Percentiles rank a stretch among this genome's conserved stretches.
Conservation (phyloP, 1,140 invertebrate genomes). For the Ceratosolen fusciceps region DNA sequence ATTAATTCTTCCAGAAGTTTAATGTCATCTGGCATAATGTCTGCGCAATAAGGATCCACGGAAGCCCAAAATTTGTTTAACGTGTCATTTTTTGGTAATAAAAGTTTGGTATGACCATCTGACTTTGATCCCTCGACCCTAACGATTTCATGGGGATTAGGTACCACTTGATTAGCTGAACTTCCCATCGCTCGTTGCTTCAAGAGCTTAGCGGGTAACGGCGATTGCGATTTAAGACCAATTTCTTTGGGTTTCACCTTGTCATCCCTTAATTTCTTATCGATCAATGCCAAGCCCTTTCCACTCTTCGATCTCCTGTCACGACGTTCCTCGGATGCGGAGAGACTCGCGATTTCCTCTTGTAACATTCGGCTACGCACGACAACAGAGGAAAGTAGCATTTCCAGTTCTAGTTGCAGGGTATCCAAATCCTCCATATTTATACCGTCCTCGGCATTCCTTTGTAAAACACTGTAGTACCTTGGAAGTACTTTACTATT, state of each 20-base stretch:
- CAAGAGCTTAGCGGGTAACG: slow-evolving; percentile 63
- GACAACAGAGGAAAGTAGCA: slow-evolving; percentile 84
- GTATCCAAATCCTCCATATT: slow-evolving; percentile 88
- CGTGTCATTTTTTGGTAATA: slow-evolving; percentile 89
- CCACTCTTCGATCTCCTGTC: slow-evolving; percentile 76
- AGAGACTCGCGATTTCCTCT: slow-evolving; percentile 80
- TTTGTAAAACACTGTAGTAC: slow-evolving; percentile 73
- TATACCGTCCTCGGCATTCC: slow-evolving; percentile 76
- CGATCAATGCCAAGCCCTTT: slow-evolving; percentile 66
- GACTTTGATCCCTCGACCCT: slow-evolving; percentile 76
- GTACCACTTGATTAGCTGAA: slow-evolving; percentile 63
- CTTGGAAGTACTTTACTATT: slow-evolving; percentile 73
- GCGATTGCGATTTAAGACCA: slow-evolving; percentile 63
- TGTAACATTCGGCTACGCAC: slow-evolving; percentile 83
- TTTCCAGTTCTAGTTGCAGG: slow-evolving; percentile 90
- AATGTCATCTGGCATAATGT: slow-evolving; percentile 89
- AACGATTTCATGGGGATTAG: slow-evolving; percentile 66
- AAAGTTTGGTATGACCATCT: slow-evolving; percentile 75
- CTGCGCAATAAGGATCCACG: slow-evolving; percentile 92
- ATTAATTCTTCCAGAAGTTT: slow-evolving; percentile 86
- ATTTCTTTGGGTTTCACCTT: slow-evolving; percentile 69
- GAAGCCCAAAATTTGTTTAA: slow-evolving; percentile 96
- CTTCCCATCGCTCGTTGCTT: slow-evolving; percentile 67
- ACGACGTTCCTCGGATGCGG: slow-evolving; percentile 79
- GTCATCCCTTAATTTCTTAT: slow-evolving; percentile 74